These are phyloP conservation scores for Aegotheles bennettii DNA, from an alignment of 2,113 vertebrate genomes.

Conservation along the genomic window DNA sequence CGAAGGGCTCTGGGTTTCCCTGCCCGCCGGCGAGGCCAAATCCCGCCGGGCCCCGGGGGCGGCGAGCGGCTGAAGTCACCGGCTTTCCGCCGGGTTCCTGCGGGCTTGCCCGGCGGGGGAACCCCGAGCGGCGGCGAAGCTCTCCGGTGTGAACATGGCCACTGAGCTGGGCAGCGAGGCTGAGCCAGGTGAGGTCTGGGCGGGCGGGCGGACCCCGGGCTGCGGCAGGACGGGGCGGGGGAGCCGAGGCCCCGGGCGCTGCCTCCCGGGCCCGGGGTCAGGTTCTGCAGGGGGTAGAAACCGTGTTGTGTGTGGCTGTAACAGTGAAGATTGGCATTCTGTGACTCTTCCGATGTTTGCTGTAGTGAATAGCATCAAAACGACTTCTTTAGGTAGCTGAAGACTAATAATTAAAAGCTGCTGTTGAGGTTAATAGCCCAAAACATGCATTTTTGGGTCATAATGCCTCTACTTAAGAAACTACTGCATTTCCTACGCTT, in stretches of 20 bases:
- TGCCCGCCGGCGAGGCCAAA: not conserved
- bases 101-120: too few relatives aligned
- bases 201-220: too few relatives aligned
- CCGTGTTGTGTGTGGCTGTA: fast-evolving
- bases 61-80: not conserved
- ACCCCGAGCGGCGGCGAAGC: not conserved
- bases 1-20: fast-evolving
- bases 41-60: not conserved
- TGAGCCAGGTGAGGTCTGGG: not conserved
- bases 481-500: not conserved
- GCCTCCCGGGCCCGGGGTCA: not conserved
- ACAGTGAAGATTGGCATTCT: fast-evolving
- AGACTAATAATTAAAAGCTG: not conserved
- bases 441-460: fast-evolving
- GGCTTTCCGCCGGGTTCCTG: fast-evolving
- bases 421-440: not conserved
- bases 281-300: fast-evolving
- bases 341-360: not conserved
- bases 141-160: fast-evolving
- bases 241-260: not conserved
- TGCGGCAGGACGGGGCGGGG: not conserved
- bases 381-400: too few relatives aligned
- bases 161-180: not conserved
- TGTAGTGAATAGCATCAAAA: fast-evolving
- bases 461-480: not conserved